Evolutionary conservation across 1,140 invertebrate species (phyloP), one percentile per base, ranked within the genome.

Genomic region (Chrysoperla carnea): DNA sequence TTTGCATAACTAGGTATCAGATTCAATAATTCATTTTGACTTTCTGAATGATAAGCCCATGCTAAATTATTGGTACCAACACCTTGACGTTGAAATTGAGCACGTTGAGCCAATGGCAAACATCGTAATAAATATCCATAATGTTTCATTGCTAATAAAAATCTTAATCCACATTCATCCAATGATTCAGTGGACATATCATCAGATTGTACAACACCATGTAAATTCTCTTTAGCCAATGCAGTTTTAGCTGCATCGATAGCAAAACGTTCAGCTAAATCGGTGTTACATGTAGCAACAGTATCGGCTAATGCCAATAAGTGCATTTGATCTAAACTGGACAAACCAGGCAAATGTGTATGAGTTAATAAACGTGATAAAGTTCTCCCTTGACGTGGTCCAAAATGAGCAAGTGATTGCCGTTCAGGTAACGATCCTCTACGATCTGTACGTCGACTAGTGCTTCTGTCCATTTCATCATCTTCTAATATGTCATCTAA

Each of bases 31-130:
- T 97, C 95, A 55, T 96, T 92, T 63, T 96, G 88, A 27, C 89
- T 89, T 63, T 99, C 95, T 0, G 93, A 98, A 66, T 99, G 95
- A 62, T 93, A 99, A 1, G 94, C 96, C 96, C 96, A 99, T 8
- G 96, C 91, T 9, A 99, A 69, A 63, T 96, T 91, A 43, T 89
- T 84, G 1, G 86, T 84, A 6, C 82, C 83, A 0, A 99, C 79
- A 11, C 95, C 96, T 48, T 82, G 76, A 43, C 83, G 81, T 56
- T 93, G 87, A 43, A 97, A 77, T 41, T 81, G 72, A 0, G 81
- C 78, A 35, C 93, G 69, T 58, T 97, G 91, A 2, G 75, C 78
- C 4, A 92, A 62, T 0, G 93, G 91, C 27, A 99, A 65, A 54
- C 93, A 98, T 6, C 78, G 66, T 36, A 91, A 57, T n/a, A 99